Percentiles rank a stretch among this genome's conserved stretches.
phyloP scores from a whole-genome alignment of 2,888 invertebrate genomes.

The Sminthurides aquaticus region DNA sequence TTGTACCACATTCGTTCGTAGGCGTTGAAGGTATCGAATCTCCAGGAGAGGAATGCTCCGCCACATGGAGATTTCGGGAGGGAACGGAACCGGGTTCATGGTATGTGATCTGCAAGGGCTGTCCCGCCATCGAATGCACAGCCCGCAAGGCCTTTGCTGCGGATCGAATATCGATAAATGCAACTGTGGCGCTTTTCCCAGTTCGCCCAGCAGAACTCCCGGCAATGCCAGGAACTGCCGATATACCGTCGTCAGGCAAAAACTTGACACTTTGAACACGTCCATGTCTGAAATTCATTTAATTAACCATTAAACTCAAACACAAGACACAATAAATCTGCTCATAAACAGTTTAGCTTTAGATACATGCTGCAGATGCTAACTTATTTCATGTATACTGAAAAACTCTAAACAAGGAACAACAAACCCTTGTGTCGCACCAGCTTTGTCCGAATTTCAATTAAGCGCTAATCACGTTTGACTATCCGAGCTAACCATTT shows the following conservation, averaged over 20 bases:
- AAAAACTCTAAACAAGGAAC: no score
- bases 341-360: no score
- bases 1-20: conserved; percentile 13
- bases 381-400: no score
- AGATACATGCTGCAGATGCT: no score
- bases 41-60: conserved; percentile 52
- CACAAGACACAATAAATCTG: no score
- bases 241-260: conserved; percentile 55
- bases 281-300: conserved; percentile 89
- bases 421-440: no score
- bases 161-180: conserved; percentile 94
- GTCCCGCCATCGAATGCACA: conserved; percentile 56
- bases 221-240: conserved; percentile 31
- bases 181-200: conserved; percentile 76
- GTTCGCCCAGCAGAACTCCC: conserved; percentile 28
- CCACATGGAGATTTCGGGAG: conserved; percentile 47
- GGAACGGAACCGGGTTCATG: conserved; percentile 42
- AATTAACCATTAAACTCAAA: no score
- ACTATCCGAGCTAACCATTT: no score
- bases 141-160: conserved; percentile 87
- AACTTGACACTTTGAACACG: conserved; percentile 95
- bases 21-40: conserved; percentile 4
- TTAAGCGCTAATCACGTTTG: no score
- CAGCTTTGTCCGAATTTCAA: no score
- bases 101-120: conserved; percentile 39